Base-by-base conservation (phyloP, 2,113 vertebrate genomes). In the Gorsachius goisagi region DNA sequence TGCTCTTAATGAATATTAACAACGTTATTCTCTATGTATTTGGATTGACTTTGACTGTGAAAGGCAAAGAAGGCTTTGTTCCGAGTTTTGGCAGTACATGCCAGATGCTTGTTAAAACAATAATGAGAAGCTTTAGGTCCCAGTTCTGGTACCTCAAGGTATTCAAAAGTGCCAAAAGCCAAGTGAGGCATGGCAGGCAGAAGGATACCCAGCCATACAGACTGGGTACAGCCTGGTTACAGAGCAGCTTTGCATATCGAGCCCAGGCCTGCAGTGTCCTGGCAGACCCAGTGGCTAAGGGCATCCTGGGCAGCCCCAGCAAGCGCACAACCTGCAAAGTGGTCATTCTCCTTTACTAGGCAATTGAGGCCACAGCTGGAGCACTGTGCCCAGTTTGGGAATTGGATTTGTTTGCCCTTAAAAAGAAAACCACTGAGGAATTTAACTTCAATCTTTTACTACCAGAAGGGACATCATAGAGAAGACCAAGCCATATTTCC, bases 201-300 rank as follows among this genome's bases (percentile, higher is more conserved):
- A 56, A 67, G 18, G 30, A 63, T 58, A 3, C 15, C 19, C 3
- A 7, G 10, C 23, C 44, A 19, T 5, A 12, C 28, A 45, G 24
- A 20, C 6, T 73, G 33, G 9, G 32, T 33, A 44, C 17, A 33
- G 41, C 1, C 19, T 33, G 30, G 5, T 35, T 56, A 27, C 13
- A 22, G n/a, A 35, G 22, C 4, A 4, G 41, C 12, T 87, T 58
- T 27, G 28, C 3, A 7, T 0, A 0, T 56, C 2, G 2, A 49
- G 7, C 9, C 15, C 64, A 16, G 39, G 20, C 20, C 50, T 22
- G 39, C 12, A 39, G 14, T 22, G 19, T 15, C 17, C 58, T 45
- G n/a, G 68, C 4, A 49, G 20, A 6, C 6, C 44, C 3, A 3
- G 35, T 19, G 4, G 8, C 32, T n/a, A 37, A 33, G 17, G 44